These are phyloP conservation scores for Parazoanthus darwini DNA, from an alignment of 92 coral and sea anemone species.

Conservation along the genomic window DNA sequence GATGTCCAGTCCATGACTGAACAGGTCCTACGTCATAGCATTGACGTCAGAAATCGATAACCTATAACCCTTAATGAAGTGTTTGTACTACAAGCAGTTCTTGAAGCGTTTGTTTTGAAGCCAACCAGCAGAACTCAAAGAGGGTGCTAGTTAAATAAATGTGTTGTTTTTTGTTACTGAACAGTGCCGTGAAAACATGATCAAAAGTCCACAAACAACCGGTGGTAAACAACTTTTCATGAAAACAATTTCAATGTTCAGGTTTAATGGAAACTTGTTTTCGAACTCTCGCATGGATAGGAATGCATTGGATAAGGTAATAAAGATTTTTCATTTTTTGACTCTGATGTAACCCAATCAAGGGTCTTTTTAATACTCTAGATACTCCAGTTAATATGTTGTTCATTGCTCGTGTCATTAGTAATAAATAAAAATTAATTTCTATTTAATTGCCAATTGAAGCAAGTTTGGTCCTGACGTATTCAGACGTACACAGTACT, in stretches of 20 bases:
- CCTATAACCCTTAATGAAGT: not conserved
- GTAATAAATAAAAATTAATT: no score
- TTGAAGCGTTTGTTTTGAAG: conserved; percentile 3
- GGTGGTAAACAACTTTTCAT: not conserved
- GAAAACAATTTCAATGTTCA: not conserved
- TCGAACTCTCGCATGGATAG: not conserved
- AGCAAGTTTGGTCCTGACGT: no score
- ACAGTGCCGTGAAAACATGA: not conserved
- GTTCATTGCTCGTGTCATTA: no score
- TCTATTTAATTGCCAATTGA: no score
- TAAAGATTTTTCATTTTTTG: no score
- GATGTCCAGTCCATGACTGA: no score
- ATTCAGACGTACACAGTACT: no score
- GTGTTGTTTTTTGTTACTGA: not conserved
- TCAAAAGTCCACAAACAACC: not conserved
- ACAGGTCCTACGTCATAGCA: not conserved
- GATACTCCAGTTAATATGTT: no score
- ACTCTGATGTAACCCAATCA: no score
- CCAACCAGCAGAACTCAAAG: not conserved
- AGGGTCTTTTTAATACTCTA: no score
- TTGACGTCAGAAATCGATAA: not conserved
- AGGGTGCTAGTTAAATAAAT: not conserved
- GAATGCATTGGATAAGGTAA: no score
- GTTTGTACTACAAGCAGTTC: not conserved
- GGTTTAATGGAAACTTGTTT: not conserved